Evolutionary conservation across 2,797 vertebrate genomes (phyloP).

Genomic region (Syngnathus rostellatus): DNA sequence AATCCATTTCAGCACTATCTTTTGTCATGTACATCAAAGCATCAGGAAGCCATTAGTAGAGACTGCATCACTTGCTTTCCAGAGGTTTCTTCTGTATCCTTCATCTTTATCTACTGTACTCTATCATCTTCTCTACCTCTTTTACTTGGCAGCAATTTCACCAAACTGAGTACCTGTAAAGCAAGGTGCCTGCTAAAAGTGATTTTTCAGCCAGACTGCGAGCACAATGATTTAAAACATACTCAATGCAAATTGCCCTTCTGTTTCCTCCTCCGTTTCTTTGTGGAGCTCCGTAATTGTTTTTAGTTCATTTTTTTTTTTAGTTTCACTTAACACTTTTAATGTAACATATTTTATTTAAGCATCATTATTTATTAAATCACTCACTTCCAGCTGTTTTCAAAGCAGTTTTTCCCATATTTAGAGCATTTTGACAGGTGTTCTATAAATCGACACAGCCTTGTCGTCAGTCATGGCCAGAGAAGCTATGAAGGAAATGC

Average conservation of each 20-base stretch:
- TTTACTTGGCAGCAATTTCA: background rate
- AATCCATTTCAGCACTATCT: background rate
- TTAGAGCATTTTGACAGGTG: constrained; percentile 24
- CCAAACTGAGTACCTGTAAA: constrained; percentile 33
- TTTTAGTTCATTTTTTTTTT: background rate
- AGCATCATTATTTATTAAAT: background rate
- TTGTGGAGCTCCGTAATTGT: background rate
- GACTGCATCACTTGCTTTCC: constrained; percentile 23
- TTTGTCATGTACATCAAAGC: constrained; percentile 5
- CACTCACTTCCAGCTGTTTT: too few relatives aligned
- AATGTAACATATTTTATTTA: background rate
- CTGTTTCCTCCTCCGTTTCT: background rate
- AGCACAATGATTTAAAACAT: constrained; percentile 42
- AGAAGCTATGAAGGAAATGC: constrained; percentile 43
- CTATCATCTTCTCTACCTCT: constrained; percentile 5
- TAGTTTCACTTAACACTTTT: background rate
- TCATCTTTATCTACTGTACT: background rate
- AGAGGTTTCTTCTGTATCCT: constrained; percentile 6
- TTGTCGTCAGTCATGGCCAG: constrained; percentile 28
- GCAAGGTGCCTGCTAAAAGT: constrained; percentile 59
- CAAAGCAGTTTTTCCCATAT: too few relatives aligned
- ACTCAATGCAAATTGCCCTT: constrained; percentile 29
- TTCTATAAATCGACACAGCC: constrained; percentile 35
- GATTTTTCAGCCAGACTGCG: constrained; percentile 46
- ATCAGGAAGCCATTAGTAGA: constrained; percentile 1